Conservation (phyloP, 2,797 vertebrate species). For the Margarornis squamiger region DNA sequence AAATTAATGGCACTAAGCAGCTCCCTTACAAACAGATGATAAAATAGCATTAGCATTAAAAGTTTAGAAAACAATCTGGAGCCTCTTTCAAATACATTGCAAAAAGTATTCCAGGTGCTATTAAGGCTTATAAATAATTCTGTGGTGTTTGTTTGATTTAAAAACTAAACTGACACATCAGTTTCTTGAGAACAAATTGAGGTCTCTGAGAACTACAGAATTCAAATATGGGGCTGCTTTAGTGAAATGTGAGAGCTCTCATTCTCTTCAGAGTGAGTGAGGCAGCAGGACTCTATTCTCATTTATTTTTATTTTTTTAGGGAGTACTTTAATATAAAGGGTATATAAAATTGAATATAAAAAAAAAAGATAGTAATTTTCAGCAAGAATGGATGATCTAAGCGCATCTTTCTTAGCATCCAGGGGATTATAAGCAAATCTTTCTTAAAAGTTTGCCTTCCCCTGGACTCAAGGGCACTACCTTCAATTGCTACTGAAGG, state of each 20-base stretch:
- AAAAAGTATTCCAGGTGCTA: background rate
- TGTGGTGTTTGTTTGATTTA: background rate
- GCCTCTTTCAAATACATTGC: background rate
- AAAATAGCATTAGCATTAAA: background rate
- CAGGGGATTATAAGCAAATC: background rate
- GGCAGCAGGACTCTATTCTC: background rate
- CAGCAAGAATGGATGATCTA: background rate
- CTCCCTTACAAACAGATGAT: constrained; percentile 3
- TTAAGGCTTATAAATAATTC: background rate
- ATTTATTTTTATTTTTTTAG: background rate
- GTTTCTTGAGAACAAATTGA: constrained; percentile 26
- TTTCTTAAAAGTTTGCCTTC: background rate
- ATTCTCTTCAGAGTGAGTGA: background rate
- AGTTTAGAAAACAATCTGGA: background rate
- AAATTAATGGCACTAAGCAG: constrained; percentile 12
- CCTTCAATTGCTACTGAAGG: background rate
- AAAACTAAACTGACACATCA: background rate
- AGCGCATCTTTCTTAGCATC: background rate
- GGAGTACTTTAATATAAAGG: background rate
- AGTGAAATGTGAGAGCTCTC: background rate
- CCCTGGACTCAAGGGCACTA: background rate
- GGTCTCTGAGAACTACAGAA: background rate
- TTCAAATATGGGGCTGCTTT: background rate
- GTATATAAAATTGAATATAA: background rate
- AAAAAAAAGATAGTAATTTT: background rate